Conservation (phyloP, 2,888 invertebrate species). For the Pammene aurita region DNA sequence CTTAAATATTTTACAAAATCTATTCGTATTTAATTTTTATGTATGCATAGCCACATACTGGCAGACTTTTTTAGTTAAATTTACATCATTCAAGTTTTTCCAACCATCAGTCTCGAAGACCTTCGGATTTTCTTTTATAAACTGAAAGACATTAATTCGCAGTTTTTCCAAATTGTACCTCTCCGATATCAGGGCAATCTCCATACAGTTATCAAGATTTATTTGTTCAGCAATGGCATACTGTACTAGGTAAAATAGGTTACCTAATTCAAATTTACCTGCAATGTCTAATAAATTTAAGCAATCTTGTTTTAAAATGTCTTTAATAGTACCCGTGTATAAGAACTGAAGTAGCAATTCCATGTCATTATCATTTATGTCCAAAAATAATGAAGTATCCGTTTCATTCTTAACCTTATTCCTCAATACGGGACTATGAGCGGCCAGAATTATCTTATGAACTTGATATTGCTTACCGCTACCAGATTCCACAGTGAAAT, state of each 20-base stretch:
- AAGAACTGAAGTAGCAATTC: conserved; percentile 66
- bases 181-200: conserved; percentile 64
- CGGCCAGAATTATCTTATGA: conserved; percentile 67
- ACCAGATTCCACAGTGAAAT: conserved; percentile 61
- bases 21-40: neutral
- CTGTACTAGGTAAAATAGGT: conserved; percentile 58
- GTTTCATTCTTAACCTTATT: conserved; percentile 54
- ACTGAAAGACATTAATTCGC: conserved; percentile 58
- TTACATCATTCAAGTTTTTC: conserved; percentile 64
- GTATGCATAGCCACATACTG: conserved; percentile 42
- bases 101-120: conserved; percentile 64
- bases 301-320: conserved; percentile 59
- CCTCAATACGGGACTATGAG: conserved; percentile 64
- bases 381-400: conserved; percentile 51
- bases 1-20: neutral
- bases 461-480: conserved; percentile 57
- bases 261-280: conserved; percentile 58
- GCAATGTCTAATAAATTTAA: conserved; percentile 61
- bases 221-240: conserved; percentile 59
- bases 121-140: conserved; percentile 62
- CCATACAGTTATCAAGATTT: conserved; percentile 63
- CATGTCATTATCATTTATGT: conserved; percentile 63
- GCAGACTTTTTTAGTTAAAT: conserved; percentile 64
- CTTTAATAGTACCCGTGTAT: conserved; percentile 65
- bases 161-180: conserved; percentile 61